Conservation (phyloP, 2,888 invertebrate species). For the Adineta ricciae region DNA sequence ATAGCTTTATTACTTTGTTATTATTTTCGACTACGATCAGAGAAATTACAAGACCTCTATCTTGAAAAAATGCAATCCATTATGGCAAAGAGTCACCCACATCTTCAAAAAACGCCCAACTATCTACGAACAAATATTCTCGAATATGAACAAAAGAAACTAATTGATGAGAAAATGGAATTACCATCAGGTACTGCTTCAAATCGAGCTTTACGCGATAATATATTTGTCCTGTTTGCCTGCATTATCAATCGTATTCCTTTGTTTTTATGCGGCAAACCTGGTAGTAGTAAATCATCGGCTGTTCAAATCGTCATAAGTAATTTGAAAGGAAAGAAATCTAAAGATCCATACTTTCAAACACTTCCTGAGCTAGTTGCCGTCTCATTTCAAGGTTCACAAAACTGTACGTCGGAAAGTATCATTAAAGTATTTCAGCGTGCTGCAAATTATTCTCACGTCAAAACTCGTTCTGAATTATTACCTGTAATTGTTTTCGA, state of each 20-base stretch:
- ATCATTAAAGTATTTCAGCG: constrained; percentile 34
- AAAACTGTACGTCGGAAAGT: constrained; percentile 40
- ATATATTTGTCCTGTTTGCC: constrained; percentile 47
- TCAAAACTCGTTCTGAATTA: not conserved
- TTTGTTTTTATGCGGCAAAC: constrained; percentile 47
- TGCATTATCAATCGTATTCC: constrained; percentile 47
- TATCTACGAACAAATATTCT: constrained; percentile 28
- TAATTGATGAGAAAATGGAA: not conserved
- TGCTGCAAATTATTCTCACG: not conserved
- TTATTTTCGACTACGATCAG: not conserved
- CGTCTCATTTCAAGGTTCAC: constrained; percentile 43
- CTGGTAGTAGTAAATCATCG: constrained; percentile 47
- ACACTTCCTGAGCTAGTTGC: constrained; percentile 24
- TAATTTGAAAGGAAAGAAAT: constrained; percentile 44
- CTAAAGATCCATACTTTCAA: constrained; percentile 31
- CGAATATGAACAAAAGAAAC: constrained; percentile 27
- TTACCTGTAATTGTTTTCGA: constrained; percentile 45
- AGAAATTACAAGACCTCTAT: not conserved
- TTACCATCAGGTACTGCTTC: constrained; percentile 41
- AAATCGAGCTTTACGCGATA: constrained; percentile 46
- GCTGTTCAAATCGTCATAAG: constrained; percentile 46
- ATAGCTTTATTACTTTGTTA: not conserved
- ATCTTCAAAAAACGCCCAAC: not conserved
- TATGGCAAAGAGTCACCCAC: not conserved
- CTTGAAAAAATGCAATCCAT: not conserved